Conservation (phyloP, 2,797 vertebrate genomes). For the Sitta carolinensis region DNA sequence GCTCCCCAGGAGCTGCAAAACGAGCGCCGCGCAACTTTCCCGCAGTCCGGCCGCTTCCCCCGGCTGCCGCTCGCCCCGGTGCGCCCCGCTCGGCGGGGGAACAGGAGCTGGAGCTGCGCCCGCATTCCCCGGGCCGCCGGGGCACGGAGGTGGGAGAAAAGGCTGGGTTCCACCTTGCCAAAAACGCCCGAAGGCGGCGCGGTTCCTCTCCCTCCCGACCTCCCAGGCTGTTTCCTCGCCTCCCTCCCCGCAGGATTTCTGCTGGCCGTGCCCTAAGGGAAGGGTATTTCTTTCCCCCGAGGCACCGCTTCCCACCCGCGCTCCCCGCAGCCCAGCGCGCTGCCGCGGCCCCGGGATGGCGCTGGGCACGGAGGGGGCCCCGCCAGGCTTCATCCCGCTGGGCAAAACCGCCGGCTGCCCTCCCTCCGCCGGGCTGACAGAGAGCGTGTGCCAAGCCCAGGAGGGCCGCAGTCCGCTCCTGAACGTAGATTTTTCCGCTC, state of each 20-base stretch:
- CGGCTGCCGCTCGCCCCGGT: not conserved
- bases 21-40: not conserved
- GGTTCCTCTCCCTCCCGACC: not conserved
- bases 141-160: not conserved
- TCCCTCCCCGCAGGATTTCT: not conserved
- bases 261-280: not conserved
- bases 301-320: not conserved
- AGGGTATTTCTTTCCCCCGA: rapidly evolving
- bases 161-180: not conserved
- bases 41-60: not conserved
- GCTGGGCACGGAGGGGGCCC: not conserved
- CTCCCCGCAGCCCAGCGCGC: not conserved
- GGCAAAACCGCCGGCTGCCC: not conserved
- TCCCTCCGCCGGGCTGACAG: not conserved
- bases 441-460: not conserved
- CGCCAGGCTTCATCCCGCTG: not conserved
- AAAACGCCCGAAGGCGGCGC: not conserved
- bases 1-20: not conserved
- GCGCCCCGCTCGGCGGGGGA: not conserved
- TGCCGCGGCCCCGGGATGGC: not conserved
- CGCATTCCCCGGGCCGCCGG: not conserved
- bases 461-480: not conserved
- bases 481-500: not conserved
- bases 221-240: not conserved
- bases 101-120: not conserved